phyloP scores from a whole-genome alignment of 2,113 vertebrate genomes.

The Noturus placidus region DNA sequence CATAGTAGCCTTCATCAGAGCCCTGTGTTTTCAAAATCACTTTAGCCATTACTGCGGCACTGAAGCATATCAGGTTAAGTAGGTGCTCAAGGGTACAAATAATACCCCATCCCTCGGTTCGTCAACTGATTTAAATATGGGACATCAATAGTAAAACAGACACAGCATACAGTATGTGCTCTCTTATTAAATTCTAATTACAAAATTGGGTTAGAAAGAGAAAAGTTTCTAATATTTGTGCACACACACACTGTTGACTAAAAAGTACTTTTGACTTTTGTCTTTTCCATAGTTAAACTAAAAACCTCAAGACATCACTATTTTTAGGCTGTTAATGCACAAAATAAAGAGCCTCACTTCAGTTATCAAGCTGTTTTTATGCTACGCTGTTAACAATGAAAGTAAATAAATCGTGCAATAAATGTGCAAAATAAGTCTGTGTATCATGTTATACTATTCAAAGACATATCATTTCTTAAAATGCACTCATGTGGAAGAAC shows the following conservation, averaged over 20 bases:
- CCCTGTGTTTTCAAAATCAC: constrained; percentile 66
- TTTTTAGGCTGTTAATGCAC: not conserved
- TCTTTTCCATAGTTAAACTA: no score
- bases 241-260: no score
- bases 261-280: no score
- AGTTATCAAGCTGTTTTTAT: not conserved
- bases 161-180: no score
- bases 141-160: not conserved
- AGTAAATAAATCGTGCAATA: not conserved
- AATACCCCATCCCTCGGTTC: not conserved
- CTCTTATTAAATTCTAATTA: no score
- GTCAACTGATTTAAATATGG: not conserved
- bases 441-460: no score
- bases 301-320: no score
- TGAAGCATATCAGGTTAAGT: constrained; percentile 69
- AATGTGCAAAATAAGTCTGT: not conserved
- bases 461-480: no score
- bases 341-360: not conserved
- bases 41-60: constrained; percentile 69
- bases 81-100: constrained; percentile 46
- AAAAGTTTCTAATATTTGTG: no score
- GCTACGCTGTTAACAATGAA: not conserved
- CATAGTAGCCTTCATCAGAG: constrained; percentile 71
- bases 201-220: no score
- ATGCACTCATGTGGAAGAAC: no score